Evolutionary conservation across 37 sponge, comb jelly and placozoan genomes (phyloP).

Genomic region (Geodia barretti): DNA sequence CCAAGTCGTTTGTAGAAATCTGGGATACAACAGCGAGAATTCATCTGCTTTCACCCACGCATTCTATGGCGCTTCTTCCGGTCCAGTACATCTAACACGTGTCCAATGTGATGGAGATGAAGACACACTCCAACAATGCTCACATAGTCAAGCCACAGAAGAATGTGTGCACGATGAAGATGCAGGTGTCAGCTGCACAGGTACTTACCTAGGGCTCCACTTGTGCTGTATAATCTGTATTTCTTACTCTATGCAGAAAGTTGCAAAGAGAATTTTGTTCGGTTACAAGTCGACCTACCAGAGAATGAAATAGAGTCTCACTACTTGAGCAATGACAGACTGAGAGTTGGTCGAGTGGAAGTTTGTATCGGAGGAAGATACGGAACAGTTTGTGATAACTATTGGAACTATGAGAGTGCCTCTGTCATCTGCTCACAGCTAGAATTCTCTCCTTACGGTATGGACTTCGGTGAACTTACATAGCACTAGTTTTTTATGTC

Average conservation of each 20-base stretch:
- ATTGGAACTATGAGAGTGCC: constrained; percentile 39
- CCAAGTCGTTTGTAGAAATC: neutral
- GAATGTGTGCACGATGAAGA: neutral
- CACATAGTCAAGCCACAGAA: neutral
- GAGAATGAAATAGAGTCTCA: neutral
- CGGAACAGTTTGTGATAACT: constrained; percentile 38
- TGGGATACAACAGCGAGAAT: neutral
- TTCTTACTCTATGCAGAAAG: neutral
- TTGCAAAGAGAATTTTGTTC: neutral
- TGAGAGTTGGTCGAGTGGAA: constrained; percentile 50
- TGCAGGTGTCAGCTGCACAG: neutral
- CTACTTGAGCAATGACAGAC: constrained; percentile 29
- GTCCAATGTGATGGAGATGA: neutral
- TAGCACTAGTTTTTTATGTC: too few species aligned
- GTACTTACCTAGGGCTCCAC: too few species aligned
- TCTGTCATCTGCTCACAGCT: constrained; percentile 48
- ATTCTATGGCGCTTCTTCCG: neutral
- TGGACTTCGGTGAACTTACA: too few species aligned
- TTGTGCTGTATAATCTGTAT: too few species aligned
- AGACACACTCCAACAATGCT: neutral
- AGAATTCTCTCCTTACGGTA: constrained; percentile 37
- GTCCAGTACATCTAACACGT: neutral
- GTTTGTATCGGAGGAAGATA: constrained; percentile 48
- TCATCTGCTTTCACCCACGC: neutral
- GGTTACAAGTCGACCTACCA: neutral